These are phyloP conservation scores for Lymantria dispar DNA, from an alignment of 2,888 invertebrate genomes.

Conservation along the genomic window DNA sequence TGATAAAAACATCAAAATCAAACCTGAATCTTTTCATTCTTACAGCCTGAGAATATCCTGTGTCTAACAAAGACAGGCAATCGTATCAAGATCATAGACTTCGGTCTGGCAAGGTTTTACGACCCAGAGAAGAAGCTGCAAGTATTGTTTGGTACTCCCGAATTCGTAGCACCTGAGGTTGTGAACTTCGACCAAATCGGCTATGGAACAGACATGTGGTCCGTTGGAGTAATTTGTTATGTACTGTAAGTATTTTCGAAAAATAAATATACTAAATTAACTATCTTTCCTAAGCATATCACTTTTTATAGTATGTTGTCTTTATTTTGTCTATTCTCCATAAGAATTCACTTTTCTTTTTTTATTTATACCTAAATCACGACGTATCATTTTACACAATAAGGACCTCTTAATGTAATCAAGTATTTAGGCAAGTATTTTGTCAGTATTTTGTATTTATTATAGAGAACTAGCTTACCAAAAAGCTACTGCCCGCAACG, in stretches of 20 bases:
- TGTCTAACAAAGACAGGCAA: conserved; percentile 98
- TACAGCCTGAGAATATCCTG: conserved; percentile 98
- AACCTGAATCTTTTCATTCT: conserved; percentile 19
- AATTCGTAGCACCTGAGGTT: conserved; percentile 99
- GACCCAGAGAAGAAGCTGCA: conserved; percentile 96
- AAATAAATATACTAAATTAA: neutral
- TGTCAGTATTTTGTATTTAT: too few relatives aligned
- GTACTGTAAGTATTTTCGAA: conserved; percentile 92
- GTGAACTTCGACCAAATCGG: conserved; percentile 99
- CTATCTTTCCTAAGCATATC: neutral
- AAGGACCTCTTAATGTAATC: too few relatives aligned
- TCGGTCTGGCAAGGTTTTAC: conserved; percentile 96
- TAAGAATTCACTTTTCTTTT: too few relatives aligned
- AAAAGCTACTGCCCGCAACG: too few relatives aligned
- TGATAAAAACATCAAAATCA: too few relatives aligned
- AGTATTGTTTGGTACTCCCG: conserved; percentile 98
- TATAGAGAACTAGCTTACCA: too few relatives aligned
- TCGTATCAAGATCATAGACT: conserved; percentile 99
- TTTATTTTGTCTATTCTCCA: too few relatives aligned
- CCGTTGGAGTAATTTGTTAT: conserved; percentile 98
- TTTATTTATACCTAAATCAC: too few relatives aligned
- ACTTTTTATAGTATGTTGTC: too few relatives aligned
- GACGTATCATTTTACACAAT: too few relatives aligned
- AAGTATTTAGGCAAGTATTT: too few relatives aligned
- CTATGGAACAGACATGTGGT: conserved; percentile 99